Evolutionary conservation across 1,140 invertebrate species (phyloP).

Genomic region (Neodiprion lecontei): DNA sequence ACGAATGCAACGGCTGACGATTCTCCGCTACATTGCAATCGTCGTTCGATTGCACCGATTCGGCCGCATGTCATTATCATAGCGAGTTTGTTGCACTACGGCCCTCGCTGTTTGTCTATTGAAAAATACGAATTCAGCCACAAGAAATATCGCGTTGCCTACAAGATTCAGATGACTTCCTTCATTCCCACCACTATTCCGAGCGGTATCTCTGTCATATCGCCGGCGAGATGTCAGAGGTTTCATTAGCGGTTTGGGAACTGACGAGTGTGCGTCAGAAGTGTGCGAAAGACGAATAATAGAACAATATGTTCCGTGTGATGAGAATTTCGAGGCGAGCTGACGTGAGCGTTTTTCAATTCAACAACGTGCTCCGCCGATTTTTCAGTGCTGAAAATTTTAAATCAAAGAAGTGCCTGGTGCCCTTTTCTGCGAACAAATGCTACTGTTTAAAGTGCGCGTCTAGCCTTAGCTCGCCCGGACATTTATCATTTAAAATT

Average conservation of each 20-base stretch:
- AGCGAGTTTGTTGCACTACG: conserved; percentile 2
- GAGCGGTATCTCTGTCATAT: no score
- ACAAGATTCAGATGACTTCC: not conserved
- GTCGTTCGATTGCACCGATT: not conserved
- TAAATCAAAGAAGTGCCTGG: not conserved
- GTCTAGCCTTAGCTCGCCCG: no score
- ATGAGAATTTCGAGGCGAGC: no score
- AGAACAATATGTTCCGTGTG: no score
- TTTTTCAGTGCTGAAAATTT: not conserved
- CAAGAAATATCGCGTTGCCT: not conserved
- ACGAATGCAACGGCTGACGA: no score
- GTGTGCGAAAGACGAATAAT: not conserved
- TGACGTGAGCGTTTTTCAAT: not conserved
- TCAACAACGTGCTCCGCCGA: not conserved
- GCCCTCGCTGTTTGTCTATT: not conserved
- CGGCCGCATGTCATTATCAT: not conserved
- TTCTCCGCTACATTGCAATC: not conserved
- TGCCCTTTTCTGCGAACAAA: not conserved
- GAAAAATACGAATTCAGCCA: not conserved
- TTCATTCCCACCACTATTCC: not conserved
- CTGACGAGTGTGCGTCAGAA: not conserved
- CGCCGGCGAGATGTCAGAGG: not conserved
- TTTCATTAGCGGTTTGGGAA: not conserved
- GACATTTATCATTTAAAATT: no score
- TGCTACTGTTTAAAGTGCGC: not conserved